A percentile compares a stretch with the other conserved stretches of the same genome.
Conservation (phyloP, 2,888 invertebrate species). For the Troilus luridus region DNA sequence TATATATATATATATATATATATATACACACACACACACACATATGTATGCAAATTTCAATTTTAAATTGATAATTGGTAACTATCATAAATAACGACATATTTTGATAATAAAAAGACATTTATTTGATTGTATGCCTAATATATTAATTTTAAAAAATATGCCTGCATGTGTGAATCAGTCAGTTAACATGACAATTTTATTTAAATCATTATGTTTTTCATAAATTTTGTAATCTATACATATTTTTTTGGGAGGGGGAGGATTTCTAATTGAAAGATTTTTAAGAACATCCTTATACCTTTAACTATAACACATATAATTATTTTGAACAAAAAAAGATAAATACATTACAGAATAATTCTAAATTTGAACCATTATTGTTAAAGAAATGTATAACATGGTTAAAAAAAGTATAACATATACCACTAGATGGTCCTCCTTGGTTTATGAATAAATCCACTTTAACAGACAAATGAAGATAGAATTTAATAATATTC, state of each 20-base stretch:
- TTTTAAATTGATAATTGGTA: neutral
- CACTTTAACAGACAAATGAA: neutral
- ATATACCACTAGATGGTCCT: neutral
- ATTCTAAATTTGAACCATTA: neutral
- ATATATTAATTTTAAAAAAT: neutral
- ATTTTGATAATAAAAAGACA: neutral
- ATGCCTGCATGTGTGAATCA: conserved; percentile 1
- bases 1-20: too few relatives aligned
- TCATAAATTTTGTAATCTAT: neutral
- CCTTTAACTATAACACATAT: neutral
- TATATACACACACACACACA: too few relatives aligned
- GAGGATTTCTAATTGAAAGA: neutral
- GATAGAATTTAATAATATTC: neutral
- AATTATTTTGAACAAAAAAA: neutral
- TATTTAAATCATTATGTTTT: neutral
- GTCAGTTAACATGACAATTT: neutral
- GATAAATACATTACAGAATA: neutral
- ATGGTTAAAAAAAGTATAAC: neutral
- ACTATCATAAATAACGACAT: neutral
- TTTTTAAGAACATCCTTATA: neutral
- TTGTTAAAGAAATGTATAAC: neutral
- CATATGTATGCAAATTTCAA: neutral
- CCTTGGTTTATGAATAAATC: neutral
- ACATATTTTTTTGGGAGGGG: neutral
- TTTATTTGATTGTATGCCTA: neutral